Evolutionary conservation across 1,140 invertebrate genomes (phyloP).

Genomic region (Achroia grisella): DNA sequence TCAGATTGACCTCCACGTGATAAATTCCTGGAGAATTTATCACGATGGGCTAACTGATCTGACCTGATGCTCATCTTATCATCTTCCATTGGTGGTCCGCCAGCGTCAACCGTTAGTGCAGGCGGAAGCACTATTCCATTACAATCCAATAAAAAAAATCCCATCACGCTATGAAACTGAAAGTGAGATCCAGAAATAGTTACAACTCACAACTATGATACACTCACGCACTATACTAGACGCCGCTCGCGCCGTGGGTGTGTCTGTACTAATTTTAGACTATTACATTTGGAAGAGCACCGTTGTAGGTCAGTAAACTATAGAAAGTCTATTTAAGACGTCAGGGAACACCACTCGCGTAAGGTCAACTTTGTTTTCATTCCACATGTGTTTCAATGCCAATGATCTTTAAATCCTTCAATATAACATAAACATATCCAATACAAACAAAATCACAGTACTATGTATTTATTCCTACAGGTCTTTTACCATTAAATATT

Average conservation of each 20-base stretch:
- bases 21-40: too few species aligned
- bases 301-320: constrained; percentile 32
- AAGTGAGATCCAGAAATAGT: constrained; percentile 17
- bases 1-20: too few species aligned
- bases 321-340: constrained; percentile 5
- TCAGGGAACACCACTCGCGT: background rate
- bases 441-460: too few species aligned
- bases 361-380: background rate
- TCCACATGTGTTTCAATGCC: too few species aligned
- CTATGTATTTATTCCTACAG: too few species aligned
- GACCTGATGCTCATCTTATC: too few species aligned
- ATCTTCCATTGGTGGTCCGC: too few species aligned
- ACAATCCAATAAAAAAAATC: background rate
- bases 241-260: constrained; percentile 21
- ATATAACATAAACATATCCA: too few species aligned
- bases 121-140: too few species aligned
- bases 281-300: constrained; percentile 19
- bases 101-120: too few species aligned
- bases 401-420: background rate
- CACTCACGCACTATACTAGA: constrained; percentile 17
- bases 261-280: constrained; percentile 39
- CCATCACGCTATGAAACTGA: background rate
- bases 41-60: too few species aligned
- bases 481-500: too few species aligned
- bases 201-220: constrained; percentile 18